Base-by-base conservation (phyloP, 2,113 vertebrate species). In the Phrynosoma platyrhinos region DNA sequence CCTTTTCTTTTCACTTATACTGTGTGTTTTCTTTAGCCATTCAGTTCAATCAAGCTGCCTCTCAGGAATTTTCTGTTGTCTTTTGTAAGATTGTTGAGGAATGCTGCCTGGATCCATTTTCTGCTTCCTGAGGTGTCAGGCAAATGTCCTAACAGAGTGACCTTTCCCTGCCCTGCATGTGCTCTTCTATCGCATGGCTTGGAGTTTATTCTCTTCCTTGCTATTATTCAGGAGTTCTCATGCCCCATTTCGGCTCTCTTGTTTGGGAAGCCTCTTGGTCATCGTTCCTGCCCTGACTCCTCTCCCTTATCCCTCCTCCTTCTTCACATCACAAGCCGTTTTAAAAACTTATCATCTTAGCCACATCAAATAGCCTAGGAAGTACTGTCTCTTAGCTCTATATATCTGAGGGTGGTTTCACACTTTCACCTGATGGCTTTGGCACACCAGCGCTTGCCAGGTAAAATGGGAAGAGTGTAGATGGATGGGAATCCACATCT, bases 31-130 rank as follows among this genome's bases (percentile, higher is more conserved):
- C 87, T 91, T 84, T 68, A 82, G 79, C 55, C 85, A 20, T 42
- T 80, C 32, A 3, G 79, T 36, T 80, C 30, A 58, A 53, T 9
- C 27, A 20, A 36, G 78, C 14, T 79, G 16, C 27, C 30, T 16
- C 14, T 23, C 92, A 92, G 91, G 92, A 93, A 93, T 92, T 92
- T 74, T 89, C 88, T 82, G 53, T 92, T 93, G 94, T 93, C 83
- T 93, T 95, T 93, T 91, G 55, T 68, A 75, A 91, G 90, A 89
- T 81, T 86, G 91, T 90, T 10, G 83, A 90, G 90, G 91, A 93
- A 92, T 88, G 88, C 77, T 85, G 82, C 74, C 88, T 52, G 91
- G 84, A 86, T 91, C 90, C 78, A 78, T 76, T 76, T 81, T 62
- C 72, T 78, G 79, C 83, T 89, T 86, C 81, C 64, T 4, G 75